phyloP scores from a whole-genome alignment of 2,888 invertebrate genomes.

The Argynnis bischoffii region DNA sequence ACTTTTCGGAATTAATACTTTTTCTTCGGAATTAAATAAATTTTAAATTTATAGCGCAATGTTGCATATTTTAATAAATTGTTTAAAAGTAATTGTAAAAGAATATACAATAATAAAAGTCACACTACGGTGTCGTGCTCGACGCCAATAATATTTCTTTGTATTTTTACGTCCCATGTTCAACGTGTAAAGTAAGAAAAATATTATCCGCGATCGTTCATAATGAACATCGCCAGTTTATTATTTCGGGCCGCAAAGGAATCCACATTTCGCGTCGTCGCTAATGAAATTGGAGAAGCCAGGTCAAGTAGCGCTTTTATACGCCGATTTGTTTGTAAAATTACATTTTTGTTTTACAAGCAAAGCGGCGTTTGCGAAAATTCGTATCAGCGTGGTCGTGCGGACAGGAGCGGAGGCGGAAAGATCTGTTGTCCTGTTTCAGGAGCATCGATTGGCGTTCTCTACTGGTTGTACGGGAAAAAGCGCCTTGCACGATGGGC shows the following conservation, averaged over 20 bases:
- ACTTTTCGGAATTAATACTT: no score
- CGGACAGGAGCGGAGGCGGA: conserved; percentile 71
- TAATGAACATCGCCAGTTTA: conserved; percentile 31
- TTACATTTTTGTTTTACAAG: conserved; percentile 57
- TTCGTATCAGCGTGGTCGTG: conserved; percentile 58
- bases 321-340: conserved; percentile 60
- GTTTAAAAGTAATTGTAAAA: no score
- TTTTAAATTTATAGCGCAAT: no score
- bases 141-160: neutral
- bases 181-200: conserved; percentile 21
- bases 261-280: conserved; percentile 51
- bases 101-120: neutral
- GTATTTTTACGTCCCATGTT: conserved; percentile 12
- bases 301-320: conserved; percentile 45
- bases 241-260: conserved; percentile 34
- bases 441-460: conserved; percentile 77
- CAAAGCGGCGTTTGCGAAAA: conserved; percentile 62
- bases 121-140: neutral
- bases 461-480: conserved; percentile 40
- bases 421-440: conserved; percentile 77
- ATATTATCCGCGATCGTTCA: conserved; percentile 16
- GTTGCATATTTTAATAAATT: no score
- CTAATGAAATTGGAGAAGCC: conserved; percentile 59
- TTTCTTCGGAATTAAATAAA: no score
- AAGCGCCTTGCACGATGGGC: conserved; percentile 42